Evolutionary conservation across 2,113 vertebrate genomes (phyloP).

Genomic region (Zosterops hypoxanthus): DNA sequence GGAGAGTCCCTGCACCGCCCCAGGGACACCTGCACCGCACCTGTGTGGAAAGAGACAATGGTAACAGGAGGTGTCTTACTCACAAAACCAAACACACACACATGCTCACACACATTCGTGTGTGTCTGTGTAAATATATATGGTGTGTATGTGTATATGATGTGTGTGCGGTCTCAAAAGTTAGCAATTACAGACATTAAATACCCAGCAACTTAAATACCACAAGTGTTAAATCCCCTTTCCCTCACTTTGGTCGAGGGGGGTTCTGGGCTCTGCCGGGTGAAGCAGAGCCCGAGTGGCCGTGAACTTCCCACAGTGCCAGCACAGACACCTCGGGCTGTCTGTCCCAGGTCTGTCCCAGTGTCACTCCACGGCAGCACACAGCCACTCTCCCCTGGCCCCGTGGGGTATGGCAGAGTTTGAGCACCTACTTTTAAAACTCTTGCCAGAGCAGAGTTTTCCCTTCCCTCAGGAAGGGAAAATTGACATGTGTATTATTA

Average conservation of each 20-base stretch:
- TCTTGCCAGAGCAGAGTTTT: not conserved
- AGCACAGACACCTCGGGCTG: fast-evolving
- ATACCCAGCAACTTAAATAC: not conserved
- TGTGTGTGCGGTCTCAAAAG: not conserved
- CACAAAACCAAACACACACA: not conserved
- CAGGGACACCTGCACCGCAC: not conserved
- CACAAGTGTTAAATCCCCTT: not conserved
- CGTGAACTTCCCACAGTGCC: fast-evolving
- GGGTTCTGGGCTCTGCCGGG: fast-evolving
- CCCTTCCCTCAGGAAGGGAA: not conserved
- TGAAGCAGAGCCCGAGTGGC: fast-evolving
- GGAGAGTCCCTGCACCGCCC: not conserved
- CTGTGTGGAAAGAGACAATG: not conserved
- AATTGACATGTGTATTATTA: not conserved
- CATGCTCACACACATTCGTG: fast-evolving
- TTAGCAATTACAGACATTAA: not conserved
- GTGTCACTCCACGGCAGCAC: not conserved
- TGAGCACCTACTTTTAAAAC: not conserved
- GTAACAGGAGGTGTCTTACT: fast-evolving
- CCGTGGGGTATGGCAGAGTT: fast-evolving
- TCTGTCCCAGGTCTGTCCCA: not conserved
- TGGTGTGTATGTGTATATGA: fast-evolving
- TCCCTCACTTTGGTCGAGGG: fast-evolving
- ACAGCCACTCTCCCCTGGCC: fast-evolving
- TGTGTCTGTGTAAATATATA: fast-evolving